Evolutionary conservation across 2,113 vertebrate species (phyloP), one percentile per base, ranked within the genome.

Genomic region (Noturus placidus): DNA sequence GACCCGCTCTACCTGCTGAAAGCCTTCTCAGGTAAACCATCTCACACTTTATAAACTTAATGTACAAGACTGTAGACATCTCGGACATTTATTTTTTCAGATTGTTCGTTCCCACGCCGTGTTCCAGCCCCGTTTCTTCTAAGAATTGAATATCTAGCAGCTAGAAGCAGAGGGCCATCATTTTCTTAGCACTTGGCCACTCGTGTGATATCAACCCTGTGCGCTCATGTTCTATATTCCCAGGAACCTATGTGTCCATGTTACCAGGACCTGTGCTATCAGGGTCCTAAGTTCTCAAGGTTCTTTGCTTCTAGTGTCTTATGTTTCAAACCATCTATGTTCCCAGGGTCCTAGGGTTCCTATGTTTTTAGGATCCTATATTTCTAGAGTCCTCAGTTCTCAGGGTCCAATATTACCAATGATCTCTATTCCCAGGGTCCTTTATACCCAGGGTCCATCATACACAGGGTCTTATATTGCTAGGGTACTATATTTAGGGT

Each of bases 1-100:
- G 97, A 98, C 86, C 97, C 97, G 11, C 96, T 98, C 19, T 97
- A 95, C 91, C 92, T 98, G 67, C 93, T 96, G 3, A 91, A 96
- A 4, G 93, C 38, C 4, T 97, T 97, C 92, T 95, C 96, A 94
- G 96, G 97, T 98, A 8, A 56, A 19, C n/a, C 54, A 2, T 80
- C 52, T 56, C 52, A 56, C 15, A 56, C 52, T 33, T 11, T 9
- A 17, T 76, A 82, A 38, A 20, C 69, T 20, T 72, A 42, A 74
- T 20, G 33, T 38, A 1, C 5, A 35, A 72, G 33, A 19, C 33
- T 35, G 15, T 38, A 38, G 33, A 35, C 30, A 20, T 7, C 69
- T 20, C 33, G 38, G 69, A 72, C 33, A 5, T n/a, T 65, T n/a
- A 27, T n/a, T 65, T 65, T 14, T 65, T 65, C 27, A 13, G 13